A percentile compares a stretch with the other conserved stretches of the same genome.
These are phyloP conservation scores for Falco cherrug DNA, from an alignment of 2,797 vertebrate species.

Conservation along the genomic window DNA sequence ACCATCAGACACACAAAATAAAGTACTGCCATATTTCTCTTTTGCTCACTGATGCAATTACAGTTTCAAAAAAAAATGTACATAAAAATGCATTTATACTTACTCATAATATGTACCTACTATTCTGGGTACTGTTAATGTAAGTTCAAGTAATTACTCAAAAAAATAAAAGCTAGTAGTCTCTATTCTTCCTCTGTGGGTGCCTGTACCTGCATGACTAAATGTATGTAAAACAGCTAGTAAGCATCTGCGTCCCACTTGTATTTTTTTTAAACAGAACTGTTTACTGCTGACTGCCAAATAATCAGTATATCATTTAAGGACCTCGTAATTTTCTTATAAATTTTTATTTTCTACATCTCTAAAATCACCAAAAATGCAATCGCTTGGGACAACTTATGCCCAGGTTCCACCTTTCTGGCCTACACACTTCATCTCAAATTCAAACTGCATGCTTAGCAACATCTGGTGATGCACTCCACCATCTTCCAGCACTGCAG, in stretches of 20 bases:
- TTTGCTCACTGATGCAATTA: background rate
- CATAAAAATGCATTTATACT: background rate
- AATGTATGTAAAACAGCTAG: background rate
- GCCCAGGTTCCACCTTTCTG: background rate
- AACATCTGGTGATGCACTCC: background rate
- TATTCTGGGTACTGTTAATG: background rate
- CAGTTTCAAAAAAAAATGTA: background rate
- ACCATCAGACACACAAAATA: background rate
- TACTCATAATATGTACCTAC: background rate
- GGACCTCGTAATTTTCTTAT: background rate
- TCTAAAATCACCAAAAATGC: background rate
- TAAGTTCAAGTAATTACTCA: background rate
- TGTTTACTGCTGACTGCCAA: background rate
- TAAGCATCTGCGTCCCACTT: background rate
- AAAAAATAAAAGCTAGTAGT: background rate
- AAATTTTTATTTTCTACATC: background rate
- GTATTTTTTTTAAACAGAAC: background rate
- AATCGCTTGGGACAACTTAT: background rate
- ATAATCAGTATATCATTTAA: background rate
- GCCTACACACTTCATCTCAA: background rate
- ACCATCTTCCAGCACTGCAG: background rate
- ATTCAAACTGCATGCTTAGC: background rate
- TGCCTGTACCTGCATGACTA: background rate
- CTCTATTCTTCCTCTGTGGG: background rate
- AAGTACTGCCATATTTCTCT: background rate